Evolutionary conservation across 2,113 vertebrate species (phyloP), one percentile per base, ranked within the genome.

Genomic region (Dasyornis broadbenti): DNA sequence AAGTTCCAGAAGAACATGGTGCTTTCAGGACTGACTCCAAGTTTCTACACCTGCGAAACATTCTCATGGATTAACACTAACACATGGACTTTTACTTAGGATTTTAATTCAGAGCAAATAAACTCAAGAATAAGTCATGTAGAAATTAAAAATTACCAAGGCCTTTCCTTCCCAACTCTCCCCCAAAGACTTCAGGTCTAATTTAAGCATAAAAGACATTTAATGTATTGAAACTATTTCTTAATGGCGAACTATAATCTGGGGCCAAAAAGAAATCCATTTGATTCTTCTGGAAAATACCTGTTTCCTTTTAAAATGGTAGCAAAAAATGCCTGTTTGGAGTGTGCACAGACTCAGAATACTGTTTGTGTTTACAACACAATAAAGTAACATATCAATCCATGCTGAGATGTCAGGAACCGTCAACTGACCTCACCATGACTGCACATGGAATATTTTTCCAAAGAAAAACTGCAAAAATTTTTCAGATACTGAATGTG

Each of bases 21-120:
- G 81, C 61, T 59, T 64, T 60, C 65, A 86, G 89, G 92, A 92
- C 73, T 72, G 83, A 82, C 81, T 94, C 90, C 90, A 95, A 93
- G 81, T 87, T 93, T 87, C 91, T 83, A 89, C 68, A 86, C 60
- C 49, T 23, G 73, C 64, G 94, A 93, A 96, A 95, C 54, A 60
- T 86, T 90, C 85, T 76, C 60, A 47, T 39, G 76, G 27, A 31
- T 85, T 94, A 89, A 57, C 60, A 87, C 45, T 28, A 86, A 49
- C 80, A 77, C 56, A 69, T 0, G 4, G 47, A 35, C 57, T 81
- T 73, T 64, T 37, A 50, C 17, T 61, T 60, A 33, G 47, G 39
- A 76, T 80, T 96, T 81, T 84, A 81, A 85, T 59, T 56, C 16
- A 45, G 42, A 79, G 26, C 24, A 73, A 94, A 69, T 22, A 65